Evolutionary conservation across 2,888 invertebrate species (phyloP).

Genomic region (Boloria euphrosyne): DNA sequence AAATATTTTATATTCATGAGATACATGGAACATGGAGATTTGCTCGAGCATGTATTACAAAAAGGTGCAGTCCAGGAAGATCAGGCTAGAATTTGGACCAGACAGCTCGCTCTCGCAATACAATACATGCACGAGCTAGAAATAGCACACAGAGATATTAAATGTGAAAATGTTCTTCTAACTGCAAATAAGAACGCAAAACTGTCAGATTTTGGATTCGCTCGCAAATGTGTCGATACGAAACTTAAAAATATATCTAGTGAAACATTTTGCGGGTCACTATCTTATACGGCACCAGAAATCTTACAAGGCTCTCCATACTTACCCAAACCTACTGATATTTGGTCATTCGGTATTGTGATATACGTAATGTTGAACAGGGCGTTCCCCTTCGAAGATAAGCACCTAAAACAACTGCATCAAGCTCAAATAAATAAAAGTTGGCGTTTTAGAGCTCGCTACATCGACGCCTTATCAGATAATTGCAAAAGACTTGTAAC

Average conservation of each 20-base stretch:
- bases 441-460: conserved; percentile 88
- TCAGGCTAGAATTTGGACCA: conserved; percentile 87
- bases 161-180: conserved; percentile 91
- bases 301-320: conserved; percentile 89
- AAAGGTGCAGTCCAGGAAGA: conserved; percentile 86
- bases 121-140: conserved; percentile 89
- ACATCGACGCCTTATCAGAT: conserved; percentile 79
- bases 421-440: conserved; percentile 81
- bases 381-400: conserved; percentile 92
- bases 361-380: conserved; percentile 92
- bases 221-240: conserved; percentile 76
- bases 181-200: conserved; percentile 89
- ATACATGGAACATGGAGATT: conserved; percentile 87
- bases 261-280: conserved; percentile 92
- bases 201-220: conserved; percentile 92
- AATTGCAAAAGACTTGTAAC: conserved; percentile 84
- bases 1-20: conserved; percentile 92
- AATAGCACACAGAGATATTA: conserved; percentile 90
- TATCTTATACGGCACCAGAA: conserved; percentile 94
- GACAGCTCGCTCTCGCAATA: conserved; percentile 86
- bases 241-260: conserved; percentile 81
- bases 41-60: conserved; percentile 86
- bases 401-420: conserved; percentile 86
- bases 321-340: conserved; percentile 87
- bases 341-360: conserved; percentile 91